These are phyloP conservation scores for Pseudococcus jackbeardsleyi DNA, from an alignment of 2,888 invertebrate species.

Conservation along the genomic window DNA sequence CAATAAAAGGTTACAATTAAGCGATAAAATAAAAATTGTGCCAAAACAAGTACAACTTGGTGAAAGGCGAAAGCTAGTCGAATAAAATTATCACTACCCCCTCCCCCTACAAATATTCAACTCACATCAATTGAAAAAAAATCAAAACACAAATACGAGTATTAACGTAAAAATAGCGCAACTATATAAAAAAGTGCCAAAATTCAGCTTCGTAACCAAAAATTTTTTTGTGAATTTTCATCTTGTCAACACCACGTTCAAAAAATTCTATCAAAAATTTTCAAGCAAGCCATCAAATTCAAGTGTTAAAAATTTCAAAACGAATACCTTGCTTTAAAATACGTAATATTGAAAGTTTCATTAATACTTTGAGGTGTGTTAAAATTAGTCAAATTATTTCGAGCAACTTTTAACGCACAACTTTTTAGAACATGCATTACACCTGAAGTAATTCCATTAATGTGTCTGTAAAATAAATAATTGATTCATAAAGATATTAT, in stretches of 20 bases:
- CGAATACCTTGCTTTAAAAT: slow-evolving; percentile 60
- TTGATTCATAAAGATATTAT: neutral
- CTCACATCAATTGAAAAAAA: neutral
- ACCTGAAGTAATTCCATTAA: slow-evolving; percentile 81
- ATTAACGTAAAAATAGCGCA: neutral
- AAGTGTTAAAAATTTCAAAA: slow-evolving; percentile 4
- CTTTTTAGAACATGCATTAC: slow-evolving; percentile 79
- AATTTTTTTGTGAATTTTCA: neutral
- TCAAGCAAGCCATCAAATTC: slow-evolving; percentile 9
- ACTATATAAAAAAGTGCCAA: slow-evolving; percentile 2
- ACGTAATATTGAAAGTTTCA: slow-evolving; percentile 58
- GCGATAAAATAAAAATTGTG: neutral
- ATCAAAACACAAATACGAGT: neutral
- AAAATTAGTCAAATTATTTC: slow-evolving; percentile 58
- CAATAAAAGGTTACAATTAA: neutral
- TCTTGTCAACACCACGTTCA: neutral
- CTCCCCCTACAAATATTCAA: neutral
- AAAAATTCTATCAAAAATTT: neutral
- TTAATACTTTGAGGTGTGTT: slow-evolving; percentile 56
- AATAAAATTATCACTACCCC: neutral
- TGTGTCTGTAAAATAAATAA: slow-evolving; percentile 72
- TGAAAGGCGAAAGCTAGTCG: neutral
- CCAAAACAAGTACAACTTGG: neutral
- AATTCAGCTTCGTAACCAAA: neutral
- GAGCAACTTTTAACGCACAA: slow-evolving; percentile 75